These are phyloP conservation scores for Bombus difficillimus DNA, from an alignment of 1,140 invertebrate genomes.

Conservation along the genomic window DNA sequence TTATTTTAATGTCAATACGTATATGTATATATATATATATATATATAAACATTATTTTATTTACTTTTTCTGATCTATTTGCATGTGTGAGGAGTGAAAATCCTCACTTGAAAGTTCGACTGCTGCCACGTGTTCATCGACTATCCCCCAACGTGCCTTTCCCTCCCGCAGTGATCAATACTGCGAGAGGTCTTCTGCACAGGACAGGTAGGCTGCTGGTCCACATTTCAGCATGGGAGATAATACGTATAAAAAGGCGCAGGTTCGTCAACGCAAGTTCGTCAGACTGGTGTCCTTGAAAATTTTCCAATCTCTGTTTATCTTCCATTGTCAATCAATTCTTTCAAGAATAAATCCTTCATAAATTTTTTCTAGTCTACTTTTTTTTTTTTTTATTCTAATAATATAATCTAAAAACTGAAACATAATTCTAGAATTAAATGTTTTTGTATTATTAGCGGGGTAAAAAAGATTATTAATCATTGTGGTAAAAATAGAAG, in stretches of 20 bases:
- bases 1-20: too few species aligned
- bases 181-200: conserved; percentile 67
- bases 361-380: neutral
- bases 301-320: neutral
- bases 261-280: neutral
- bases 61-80: neutral
- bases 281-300: conserved; percentile 1
- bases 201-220: conserved; percentile 65
- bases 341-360: neutral
- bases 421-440: neutral
- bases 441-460: neutral
- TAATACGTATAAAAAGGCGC: neutral
- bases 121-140: conserved; percentile 54
- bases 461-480: neutral
- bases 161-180: conserved; percentile 72
- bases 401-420: neutral
- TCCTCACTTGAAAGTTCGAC: conserved; percentile 20
- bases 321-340: neutral
- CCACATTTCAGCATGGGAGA: conserved; percentile 51
- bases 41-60: neutral
- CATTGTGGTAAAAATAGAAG: neutral
- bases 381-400: neutral
- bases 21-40: neutral
- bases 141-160: conserved; percentile 47
- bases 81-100: neutral